phyloP scores from a whole-genome alignment of 2,797 vertebrate species.

The Sebastes minor region DNA sequence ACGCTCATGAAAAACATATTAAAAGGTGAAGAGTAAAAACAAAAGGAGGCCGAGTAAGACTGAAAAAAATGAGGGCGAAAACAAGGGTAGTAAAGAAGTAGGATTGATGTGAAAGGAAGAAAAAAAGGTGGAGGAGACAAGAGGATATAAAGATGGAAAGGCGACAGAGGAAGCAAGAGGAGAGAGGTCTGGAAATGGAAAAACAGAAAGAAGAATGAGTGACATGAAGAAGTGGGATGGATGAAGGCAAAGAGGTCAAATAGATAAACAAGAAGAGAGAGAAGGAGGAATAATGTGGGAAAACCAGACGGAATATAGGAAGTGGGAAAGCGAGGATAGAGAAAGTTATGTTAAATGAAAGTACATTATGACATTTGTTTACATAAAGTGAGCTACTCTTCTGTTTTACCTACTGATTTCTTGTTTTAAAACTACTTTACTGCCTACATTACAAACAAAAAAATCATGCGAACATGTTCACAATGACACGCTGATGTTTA shows the following conservation, averaged over 20 bases:
- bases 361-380: background rate
- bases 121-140: background rate
- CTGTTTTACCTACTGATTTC: background rate
- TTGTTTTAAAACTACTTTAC: background rate
- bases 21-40: background rate
- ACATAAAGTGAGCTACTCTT: background rate
- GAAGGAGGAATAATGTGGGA: background rate
- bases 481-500: too few species aligned
- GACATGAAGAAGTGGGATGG: background rate
- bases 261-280: background rate
- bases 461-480: too few species aligned
- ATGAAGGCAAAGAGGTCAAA: background rate
- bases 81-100: background rate
- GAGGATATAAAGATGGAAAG: background rate
- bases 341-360: background rate
- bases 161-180: background rate
- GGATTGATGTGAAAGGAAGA: background rate
- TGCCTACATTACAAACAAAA: too few species aligned
- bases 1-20: background rate
- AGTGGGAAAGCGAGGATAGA: background rate
- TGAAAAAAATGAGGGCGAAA: background rate
- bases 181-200: background rate
- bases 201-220: slow-evolving; percentile 11
- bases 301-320: background rate
- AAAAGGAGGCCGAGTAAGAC: background rate